These are phyloP conservation scores for Monomorium pharaonis DNA, from an alignment of 1,140 invertebrate genomes.

Conservation along the genomic window DNA sequence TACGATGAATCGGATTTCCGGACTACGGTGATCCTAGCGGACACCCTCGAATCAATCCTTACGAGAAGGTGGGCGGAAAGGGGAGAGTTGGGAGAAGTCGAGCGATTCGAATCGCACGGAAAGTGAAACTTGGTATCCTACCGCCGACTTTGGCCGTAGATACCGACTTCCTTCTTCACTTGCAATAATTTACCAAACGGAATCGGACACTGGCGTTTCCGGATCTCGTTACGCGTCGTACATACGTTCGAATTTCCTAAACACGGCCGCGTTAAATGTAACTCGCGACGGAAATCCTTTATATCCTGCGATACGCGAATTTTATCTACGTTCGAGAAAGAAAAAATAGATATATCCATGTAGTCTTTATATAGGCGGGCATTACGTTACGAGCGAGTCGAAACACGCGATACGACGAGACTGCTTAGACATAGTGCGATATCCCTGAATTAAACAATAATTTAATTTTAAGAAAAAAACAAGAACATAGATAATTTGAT, in stretches of 20 bases:
- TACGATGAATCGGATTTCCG: constrained; percentile 71
- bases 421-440: neutral
- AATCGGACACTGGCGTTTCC: constrained; percentile 52
- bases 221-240: constrained; percentile 25
- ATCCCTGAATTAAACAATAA: too few relatives aligned
- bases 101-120: constrained; percentile 61
- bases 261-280: constrained; percentile 24
- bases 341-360: neutral
- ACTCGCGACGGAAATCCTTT: constrained; percentile 14
- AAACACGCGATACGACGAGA: neutral
- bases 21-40: constrained; percentile 64
- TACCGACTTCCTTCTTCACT: constrained; percentile 34
- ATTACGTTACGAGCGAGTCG: neutral
- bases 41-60: constrained; percentile 68
- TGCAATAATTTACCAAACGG: constrained; percentile 48
- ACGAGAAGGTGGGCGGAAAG: neutral
- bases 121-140: constrained; percentile 60
- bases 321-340: neutral
- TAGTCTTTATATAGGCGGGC: neutral
- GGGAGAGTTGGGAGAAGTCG: neutral
- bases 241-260: constrained; percentile 48
- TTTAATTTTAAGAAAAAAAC: too few relatives aligned
- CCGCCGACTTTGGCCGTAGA: constrained; percentile 44
- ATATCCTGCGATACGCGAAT: neutral
- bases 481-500: too few relatives aligned